Evolutionary conservation across 2,888 invertebrate species (phyloP).

Genomic region (Mycalesis mineus): DNA sequence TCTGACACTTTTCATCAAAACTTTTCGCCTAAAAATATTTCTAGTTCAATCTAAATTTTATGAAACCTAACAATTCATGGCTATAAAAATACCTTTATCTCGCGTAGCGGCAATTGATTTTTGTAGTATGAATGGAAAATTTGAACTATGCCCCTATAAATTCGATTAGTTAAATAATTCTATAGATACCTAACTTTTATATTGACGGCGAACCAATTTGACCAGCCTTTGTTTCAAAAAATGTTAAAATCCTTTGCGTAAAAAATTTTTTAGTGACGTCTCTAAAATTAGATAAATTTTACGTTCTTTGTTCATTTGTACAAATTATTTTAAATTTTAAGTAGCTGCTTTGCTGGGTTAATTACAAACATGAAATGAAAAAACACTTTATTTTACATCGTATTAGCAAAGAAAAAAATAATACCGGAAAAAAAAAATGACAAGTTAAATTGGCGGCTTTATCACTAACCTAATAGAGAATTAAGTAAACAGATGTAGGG

Average conservation of each 20-base stretch:
- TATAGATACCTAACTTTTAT: background rate
- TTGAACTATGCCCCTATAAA: slow-evolving; percentile 8
- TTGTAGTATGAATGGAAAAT: slow-evolving; percentile 11
- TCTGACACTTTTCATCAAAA: background rate
- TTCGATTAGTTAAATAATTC: slow-evolving; percentile 8
- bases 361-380: too few relatives aligned
- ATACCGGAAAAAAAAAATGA: too few relatives aligned
- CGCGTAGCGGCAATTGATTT: slow-evolving; percentile 5
- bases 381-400: too few relatives aligned
- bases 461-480: too few relatives aligned
- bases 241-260: slow-evolving; percentile 1
- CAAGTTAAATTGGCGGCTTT: too few relatives aligned
- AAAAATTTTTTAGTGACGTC: background rate
- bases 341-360: too few relatives aligned
- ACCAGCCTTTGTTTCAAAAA: slow-evolving; percentile 1
- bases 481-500: too few relatives aligned
- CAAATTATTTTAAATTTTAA: too few relatives aligned
- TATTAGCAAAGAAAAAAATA: too few relatives aligned
- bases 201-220: background rate
- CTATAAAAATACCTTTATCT: slow-evolving; percentile 10
- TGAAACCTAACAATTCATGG: background rate
- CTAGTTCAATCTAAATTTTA: slow-evolving; percentile 1
- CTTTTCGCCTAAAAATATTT: background rate
- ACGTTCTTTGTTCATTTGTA: background rate
- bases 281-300: slow-evolving; percentile 4